Percentiles rank a stretch among this genome's conserved stretches.
Conservation (phyloP, 2,888 invertebrate species). For the Ashinkailepas kermadecensis region DNA sequence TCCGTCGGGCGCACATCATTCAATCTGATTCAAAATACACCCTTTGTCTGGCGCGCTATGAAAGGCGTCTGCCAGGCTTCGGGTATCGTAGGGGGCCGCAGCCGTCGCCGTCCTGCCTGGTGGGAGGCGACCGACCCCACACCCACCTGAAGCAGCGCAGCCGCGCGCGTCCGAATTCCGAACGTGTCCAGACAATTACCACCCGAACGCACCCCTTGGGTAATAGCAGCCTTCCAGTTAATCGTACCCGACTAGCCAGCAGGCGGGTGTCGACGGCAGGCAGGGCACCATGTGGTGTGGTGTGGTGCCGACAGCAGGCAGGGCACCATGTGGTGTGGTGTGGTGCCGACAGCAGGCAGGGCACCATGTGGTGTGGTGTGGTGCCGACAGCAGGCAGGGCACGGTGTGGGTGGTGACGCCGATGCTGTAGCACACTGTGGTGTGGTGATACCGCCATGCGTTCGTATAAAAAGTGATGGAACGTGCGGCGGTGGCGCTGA, state of each 20-base stretch:
- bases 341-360: background rate
- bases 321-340: background rate
- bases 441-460: too few species aligned
- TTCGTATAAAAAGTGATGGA: too few species aligned
- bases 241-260: background rate
- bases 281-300: background rate
- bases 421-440: too few species aligned
- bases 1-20: background rate
- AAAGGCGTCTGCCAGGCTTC: background rate
- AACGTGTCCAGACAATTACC: conserved; percentile 22
- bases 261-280: background rate
- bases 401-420: too few species aligned
- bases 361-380: background rate
- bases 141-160: too few species aligned
- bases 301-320: too few species aligned
- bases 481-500: too few species aligned
- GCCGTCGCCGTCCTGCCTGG: too few species aligned
- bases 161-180: conserved; percentile 4
- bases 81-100: background rate
- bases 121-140: too few species aligned
- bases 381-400: background rate
- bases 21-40: background rate
- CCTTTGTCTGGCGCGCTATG: background rate
- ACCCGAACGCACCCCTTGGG: background rate
- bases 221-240: conserved; percentile 21